Base-by-base conservation (phyloP, 1,140 invertebrate genomes). In the Rhagoletis zephyria region DNA sequence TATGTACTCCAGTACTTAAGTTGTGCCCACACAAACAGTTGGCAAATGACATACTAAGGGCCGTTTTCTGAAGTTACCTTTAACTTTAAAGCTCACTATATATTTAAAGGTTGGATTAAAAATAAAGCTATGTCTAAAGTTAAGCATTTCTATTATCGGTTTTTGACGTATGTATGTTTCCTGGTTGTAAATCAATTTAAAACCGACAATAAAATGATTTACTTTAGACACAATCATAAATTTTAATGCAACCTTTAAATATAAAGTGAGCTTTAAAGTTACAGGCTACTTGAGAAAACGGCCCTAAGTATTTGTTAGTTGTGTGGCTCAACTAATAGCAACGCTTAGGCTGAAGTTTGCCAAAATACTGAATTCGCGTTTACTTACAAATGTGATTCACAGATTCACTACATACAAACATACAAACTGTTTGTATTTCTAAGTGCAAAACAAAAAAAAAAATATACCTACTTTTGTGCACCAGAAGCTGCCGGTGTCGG, bases 31-130 rank as follows among this genome's bases (percentile, higher is more conserved):
- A 30, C 16, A 4, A n/a, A 81, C 74, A 59, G 51, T 81, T 81
- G 74, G 74, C 74, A 81, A 81, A 81, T 81, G 74, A 56, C 74
- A 81, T 81, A 56, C 42, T 60, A n/a, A n/a, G n/a, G n/a, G n/a
- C n/a, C n/a, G n/a, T n/a, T n/a, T n/a, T n/a, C n/a, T n/a, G n/a
- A n/a, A n/a, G n/a, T n/a, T n/a, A n/a, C n/a, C n/a, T n/a, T n/a
- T n/a, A n/a, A n/a, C n/a, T n/a, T n/a, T n/a, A n/a, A n/a, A n/a
- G n/a, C n/a, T n/a, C n/a, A n/a, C n/a, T n/a, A n/a, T n/a, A n/a
- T n/a, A n/a, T n/a, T n/a, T n/a, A n/a, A n/a, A n/a, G n/a, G n/a
- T n/a, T n/a, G n/a, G n/a, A n/a, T n/a, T n/a, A n/a, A n/a, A n/a
- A n/a, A n/a, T n/a, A n/a, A n/a, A n/a, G n/a, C n/a, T n/a, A n/a